Base-by-base conservation (phyloP, 2,797 vertebrate species). In the Cynopterus sphinx region DNA sequence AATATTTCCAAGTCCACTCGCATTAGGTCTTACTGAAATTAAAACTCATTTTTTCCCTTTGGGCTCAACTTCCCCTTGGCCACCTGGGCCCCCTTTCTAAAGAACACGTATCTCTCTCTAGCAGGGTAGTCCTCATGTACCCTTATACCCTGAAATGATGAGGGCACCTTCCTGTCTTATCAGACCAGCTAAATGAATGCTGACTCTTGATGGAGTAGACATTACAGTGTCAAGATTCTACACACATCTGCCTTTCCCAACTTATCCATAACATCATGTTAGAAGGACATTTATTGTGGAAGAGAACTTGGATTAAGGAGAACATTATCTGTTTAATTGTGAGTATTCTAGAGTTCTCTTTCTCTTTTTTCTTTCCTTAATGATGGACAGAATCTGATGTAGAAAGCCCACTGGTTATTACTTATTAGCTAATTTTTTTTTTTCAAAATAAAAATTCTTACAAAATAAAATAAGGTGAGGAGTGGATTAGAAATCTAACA, bases 381-480 rank as follows among this genome's bases (percentile, higher is more conserved):
- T 46, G 3, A 6, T 63, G 94, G 33, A 49, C 16, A 87, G 70
- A 89, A 77, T 55, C 6, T 31, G 59, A 53, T 78, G 16, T 2
- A 43, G 39, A 91, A 91, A 75, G 59, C 19, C 28, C 55, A 46
- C 33, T 75, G 3, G 8, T 71, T 65, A 53, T 87, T 81, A 75
- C 6, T 63, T n/a, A 85, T 70, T 41, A 28, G 21, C 28, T 75
- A 59, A 65, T 70, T 10, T 63, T 33, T 33, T 33, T 33, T 33
- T 91, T 88, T 91, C 41, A 43, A 75, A 87, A 67, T 55, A 17
- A 70, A 94, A 86, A 67, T 87, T 87, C n/a, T 93, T 70, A 67
- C 11, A 70, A 75, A 55, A 73, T 73, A 68, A 81, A 92, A 77
- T 41, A 77, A 87, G 39, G 19, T 12, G 16, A 90, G 39, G 36